Conservation (phyloP, 2,113 vertebrate species). For the Sylvia atricapilla region DNA sequence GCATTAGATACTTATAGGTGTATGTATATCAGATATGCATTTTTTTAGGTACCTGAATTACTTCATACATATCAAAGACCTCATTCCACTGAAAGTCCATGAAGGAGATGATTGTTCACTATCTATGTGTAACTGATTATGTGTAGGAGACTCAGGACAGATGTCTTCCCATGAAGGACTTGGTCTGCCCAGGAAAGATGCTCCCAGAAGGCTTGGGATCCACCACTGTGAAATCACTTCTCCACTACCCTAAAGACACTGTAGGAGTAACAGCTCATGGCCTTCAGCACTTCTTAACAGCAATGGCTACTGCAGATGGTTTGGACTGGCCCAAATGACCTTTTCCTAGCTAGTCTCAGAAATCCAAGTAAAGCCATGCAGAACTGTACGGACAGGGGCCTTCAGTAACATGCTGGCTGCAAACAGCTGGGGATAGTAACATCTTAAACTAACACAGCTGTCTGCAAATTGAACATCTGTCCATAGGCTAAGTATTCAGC, state of each 20-base stretch:
- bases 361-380: not conserved
- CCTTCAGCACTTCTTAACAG: not conserved
- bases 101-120: not conserved
- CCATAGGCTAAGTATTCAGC: not conserved
- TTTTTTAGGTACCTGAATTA: not conserved
- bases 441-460: conserved; percentile 42
- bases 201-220: not conserved
- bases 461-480: conserved; percentile 43
- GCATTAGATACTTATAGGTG: not conserved
- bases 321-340: not conserved
- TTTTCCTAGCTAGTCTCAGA: not conserved
- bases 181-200: not conserved
- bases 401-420: not conserved
- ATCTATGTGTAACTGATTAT: not conserved
- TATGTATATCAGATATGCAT: not conserved
- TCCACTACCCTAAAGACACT: not conserved
- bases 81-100: not conserved
- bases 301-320: not conserved
- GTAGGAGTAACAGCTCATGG: not conserved
- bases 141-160: not conserved
- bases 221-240: not conserved
- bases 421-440: conserved; percentile 26
- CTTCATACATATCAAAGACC: not conserved
- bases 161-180: not conserved
- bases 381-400: not conserved